A percentile compares a stretch with the other conserved stretches of the same genome.
These are phyloP conservation scores for Pedicia rivosa DNA, from an alignment of 2,888 invertebrate species.

Conservation along the genomic window DNA sequence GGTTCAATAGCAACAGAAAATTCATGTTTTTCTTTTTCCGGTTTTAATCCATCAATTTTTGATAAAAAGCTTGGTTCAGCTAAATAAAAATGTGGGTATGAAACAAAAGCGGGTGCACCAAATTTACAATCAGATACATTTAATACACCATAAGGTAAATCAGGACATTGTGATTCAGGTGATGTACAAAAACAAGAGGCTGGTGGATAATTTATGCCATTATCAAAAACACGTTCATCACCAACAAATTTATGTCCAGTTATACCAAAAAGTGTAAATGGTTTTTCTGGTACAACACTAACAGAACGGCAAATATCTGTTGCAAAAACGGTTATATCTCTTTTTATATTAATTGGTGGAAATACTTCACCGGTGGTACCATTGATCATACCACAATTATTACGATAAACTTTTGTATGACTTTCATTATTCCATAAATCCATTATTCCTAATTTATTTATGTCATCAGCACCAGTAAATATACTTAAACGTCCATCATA, in stretches of 20 bases:
- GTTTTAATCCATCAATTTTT: conserved; percentile 48
- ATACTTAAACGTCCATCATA: conserved; percentile 68
- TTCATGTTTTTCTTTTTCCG: conserved; percentile 44
- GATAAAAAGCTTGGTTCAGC: conserved; percentile 48
- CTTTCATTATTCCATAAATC: conserved; percentile 50
- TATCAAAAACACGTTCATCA: conserved; percentile 52
- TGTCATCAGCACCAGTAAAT: conserved; percentile 50
- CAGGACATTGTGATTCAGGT: conserved; percentile 30
- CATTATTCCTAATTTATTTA: conserved; percentile 49
- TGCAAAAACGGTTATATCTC: conserved; percentile 40
- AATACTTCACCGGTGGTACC: conserved; percentile 71
- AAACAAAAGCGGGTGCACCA: conserved; percentile 69
- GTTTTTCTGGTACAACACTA: conserved; percentile 15
- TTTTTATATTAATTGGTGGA: conserved; percentile 39
- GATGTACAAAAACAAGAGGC: conserved; percentile 52
- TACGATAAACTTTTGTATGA: conserved; percentile 37
- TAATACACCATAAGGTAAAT: conserved; percentile 40
- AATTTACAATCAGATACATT: conserved; percentile 58
- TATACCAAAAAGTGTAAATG: conserved; percentile 20
- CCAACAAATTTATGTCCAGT: conserved; percentile 32
- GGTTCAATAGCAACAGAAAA: conserved; percentile 57
- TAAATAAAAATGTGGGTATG: conserved; percentile 67
- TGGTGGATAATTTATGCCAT: conserved; percentile 41
- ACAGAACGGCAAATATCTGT: conserved; percentile 66
- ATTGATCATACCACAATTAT: conserved; percentile 47